These are phyloP conservation scores for Apogon talboti DNA, from an alignment of 2,797 vertebrate genomes.

Conservation along the genomic window DNA sequence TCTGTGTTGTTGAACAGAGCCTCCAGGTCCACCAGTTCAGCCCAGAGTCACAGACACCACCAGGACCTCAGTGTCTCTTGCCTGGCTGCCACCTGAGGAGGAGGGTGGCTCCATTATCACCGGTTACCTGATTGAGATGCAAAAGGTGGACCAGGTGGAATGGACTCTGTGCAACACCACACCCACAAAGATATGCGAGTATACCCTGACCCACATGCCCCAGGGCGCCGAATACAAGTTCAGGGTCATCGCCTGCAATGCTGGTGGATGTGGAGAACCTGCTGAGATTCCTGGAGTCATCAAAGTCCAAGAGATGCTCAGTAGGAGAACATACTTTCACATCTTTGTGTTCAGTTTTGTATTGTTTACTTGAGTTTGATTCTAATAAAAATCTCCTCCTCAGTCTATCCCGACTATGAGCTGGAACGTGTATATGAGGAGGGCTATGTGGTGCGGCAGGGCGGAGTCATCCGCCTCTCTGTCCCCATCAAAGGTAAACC, in stretches of 20 bases:
- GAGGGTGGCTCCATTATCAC: slow-evolving; percentile 94
- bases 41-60: slow-evolving; percentile 96
- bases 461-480: slow-evolving; percentile 92
- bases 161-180: slow-evolving; percentile 99
- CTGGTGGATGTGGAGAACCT: slow-evolving; percentile 95
- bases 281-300: slow-evolving; percentile 95
- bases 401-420: slow-evolving; percentile 96
- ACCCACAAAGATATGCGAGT: slow-evolving; percentile 96
- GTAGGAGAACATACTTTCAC: slow-evolving; percentile 78
- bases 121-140: slow-evolving; percentile 98
- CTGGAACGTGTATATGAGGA: slow-evolving; percentile 93
- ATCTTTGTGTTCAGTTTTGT: not conserved
- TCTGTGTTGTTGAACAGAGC: slow-evolving; percentile 83
- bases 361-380: not conserved
- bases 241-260: slow-evolving; percentile 94
- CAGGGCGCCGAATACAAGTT: slow-evolving; percentile 98
- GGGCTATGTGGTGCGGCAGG: slow-evolving; percentile 95
- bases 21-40: slow-evolving; percentile 92
- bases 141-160: slow-evolving; percentile 98
- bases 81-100: slow-evolving; percentile 95
- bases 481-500: slow-evolving; percentile 98
- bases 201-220: slow-evolving; percentile 97
- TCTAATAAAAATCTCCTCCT: slow-evolving; percentile 4
- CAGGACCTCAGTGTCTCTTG: slow-evolving; percentile 95
- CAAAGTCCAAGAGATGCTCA: slow-evolving; percentile 98